These are phyloP conservation scores for Petrocephalus microphthalmus DNA, from an alignment of 2,113 vertebrate species.

Conservation along the genomic window DNA sequence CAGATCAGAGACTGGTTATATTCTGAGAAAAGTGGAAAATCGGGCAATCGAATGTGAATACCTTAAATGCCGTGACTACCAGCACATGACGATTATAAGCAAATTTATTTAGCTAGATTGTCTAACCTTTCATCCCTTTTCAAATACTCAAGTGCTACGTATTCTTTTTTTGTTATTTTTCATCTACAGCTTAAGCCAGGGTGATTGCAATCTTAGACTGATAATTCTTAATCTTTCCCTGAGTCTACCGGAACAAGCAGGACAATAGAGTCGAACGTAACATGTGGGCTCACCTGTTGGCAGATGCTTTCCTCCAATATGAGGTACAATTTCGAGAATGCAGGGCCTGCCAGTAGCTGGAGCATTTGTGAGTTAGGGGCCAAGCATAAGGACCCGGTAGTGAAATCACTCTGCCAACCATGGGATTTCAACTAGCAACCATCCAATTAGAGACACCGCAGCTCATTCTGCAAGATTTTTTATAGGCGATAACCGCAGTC, in stretches of 20 bases:
- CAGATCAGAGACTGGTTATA: slow-evolving; percentile 67
- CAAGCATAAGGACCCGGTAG: background rate
- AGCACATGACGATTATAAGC: slow-evolving; percentile 68
- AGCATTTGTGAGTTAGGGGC: background rate
- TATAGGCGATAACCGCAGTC: background rate
- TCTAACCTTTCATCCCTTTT: slow-evolving; percentile 66
- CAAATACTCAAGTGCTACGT: slow-evolving; percentile 57
- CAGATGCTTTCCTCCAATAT: too few relatives aligned
- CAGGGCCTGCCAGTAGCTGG: background rate
- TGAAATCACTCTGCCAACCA: background rate
- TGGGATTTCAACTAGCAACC: background rate
- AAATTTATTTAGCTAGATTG: slow-evolving; percentile 70
- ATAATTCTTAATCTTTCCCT: slow-evolving; percentile 66
- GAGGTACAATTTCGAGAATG: too few relatives aligned
- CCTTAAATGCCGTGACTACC: slow-evolving; percentile 68
- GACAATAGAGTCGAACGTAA: slow-evolving; percentile 44
- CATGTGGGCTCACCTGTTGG: slow-evolving; percentile 50
- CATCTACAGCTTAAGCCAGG: slow-evolving; percentile 66
- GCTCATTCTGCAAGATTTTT: background rate
- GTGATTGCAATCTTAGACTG: slow-evolving; percentile 62
- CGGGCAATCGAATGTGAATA: slow-evolving; percentile 68
- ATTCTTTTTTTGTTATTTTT: slow-evolving; percentile 65
- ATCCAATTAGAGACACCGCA: background rate
- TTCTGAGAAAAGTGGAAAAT: slow-evolving; percentile 72
- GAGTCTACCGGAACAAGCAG: slow-evolving; percentile 61